Evolutionary conservation across 2,888 invertebrate species (phyloP), one percentile per base, ranked within the genome.

Genomic region (Dolichomitus sp.): DNA sequence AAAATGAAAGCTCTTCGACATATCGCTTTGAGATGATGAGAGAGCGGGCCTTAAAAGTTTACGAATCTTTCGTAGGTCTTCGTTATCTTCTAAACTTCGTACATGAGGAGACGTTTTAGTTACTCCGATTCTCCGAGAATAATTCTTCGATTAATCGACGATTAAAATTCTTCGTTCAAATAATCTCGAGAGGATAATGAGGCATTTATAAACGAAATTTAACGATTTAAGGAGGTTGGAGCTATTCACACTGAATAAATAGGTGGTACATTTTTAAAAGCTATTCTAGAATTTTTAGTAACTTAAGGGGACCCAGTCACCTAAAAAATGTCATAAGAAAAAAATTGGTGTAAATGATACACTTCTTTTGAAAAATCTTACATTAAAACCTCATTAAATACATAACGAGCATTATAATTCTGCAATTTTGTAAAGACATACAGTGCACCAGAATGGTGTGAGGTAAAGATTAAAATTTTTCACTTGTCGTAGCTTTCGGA

Each of bases 61-160:
- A 59, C 19, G 12, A 40, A n/a, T 72, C 33, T 70, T 63, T 52
- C 17, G 50, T 48, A 66, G 57, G 76, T 66, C 65, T 74, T 30
- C 73, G 81, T 69, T 61, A 14, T 33, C 2, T 30, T 33, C 2
- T 30, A 54, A 81, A 74, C 79, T 79, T 74, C 79, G 79, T 50
- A 14, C 14, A 30, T 17, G 37, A 40, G 59, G 57, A 73, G 63
- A 54, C 65, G 33, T 14, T 19, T n/a, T 30, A 57, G 52, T 66
- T n/a, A 52, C 75, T 59, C 54, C 63, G 63, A 78, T 75, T 65
- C 80, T 63, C 42, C 83, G 65, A 23, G 19, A 70, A 65, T 37
- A 76, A 77, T 85, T 85, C 81, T 85, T 85, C 82, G 82, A 80
- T 79, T 63, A 81, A 82, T 84, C 85, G 80, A 37, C 84, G 76